phyloP scores from a whole-genome alignment of 2,797 vertebrate genomes.

The Lophius americanus region DNA sequence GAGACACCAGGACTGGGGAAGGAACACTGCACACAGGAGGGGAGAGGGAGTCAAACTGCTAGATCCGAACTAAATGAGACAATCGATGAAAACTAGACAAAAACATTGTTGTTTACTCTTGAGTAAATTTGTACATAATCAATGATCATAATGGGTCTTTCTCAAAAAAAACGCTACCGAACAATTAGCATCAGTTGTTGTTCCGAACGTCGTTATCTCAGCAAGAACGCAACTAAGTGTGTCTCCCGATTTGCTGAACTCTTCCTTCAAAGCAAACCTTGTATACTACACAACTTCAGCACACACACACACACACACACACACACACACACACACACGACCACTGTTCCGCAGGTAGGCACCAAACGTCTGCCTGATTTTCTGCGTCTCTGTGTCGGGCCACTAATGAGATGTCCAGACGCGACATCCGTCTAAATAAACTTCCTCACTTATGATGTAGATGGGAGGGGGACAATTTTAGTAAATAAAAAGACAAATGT shows the following conservation, averaged over 20 bases:
- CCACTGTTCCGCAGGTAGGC: slow-evolving; percentile 2
- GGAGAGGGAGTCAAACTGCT: no score
- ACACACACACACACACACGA: no score
- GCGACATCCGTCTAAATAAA: slow-evolving; percentile 31
- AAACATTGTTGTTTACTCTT: no score
- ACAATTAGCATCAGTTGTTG: background rate
- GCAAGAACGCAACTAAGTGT: background rate
- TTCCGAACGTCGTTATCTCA: background rate
- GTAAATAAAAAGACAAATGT: slow-evolving; percentile 44
- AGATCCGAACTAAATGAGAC: no score
- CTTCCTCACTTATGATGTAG: slow-evolving; percentile 26
- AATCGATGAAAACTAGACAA: no score
- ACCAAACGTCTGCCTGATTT: slow-evolving; percentile 5
- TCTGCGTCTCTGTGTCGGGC: slow-evolving; percentile 11
- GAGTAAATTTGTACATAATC: no score
- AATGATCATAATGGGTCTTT: no score
- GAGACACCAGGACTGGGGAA: no score
- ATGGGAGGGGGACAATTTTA: slow-evolving; percentile 36
- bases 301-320: no score
- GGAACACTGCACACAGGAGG: no score
- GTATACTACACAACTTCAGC: background rate
- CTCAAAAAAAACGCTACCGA: no score
- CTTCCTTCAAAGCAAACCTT: background rate
- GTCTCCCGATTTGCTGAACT: background rate
- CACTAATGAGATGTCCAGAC: slow-evolving; percentile 58